Evolutionary conservation across 2,888 invertebrate species (phyloP), one percentile per base, ranked within the genome.

Genomic region (Choreutis nemorana): DNA sequence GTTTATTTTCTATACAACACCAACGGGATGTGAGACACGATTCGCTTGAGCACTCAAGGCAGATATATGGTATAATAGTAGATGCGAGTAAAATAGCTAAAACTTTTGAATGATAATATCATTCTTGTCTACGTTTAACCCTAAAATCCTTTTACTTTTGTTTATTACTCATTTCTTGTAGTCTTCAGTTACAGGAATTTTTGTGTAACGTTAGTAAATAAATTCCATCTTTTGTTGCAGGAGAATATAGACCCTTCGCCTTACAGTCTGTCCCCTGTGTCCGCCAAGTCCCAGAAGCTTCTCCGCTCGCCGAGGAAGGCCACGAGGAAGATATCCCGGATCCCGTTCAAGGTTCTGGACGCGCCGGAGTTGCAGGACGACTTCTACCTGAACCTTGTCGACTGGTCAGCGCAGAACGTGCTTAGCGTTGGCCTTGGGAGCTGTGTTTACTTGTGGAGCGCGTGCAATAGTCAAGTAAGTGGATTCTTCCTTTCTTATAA

Each of bases 351-450:
- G 81, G 87, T 97, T 18, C 80, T 97, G 27, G 97, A 97, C 59
- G 97, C 97, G 2, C 97, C 97, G 3, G 97, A 97, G 68, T 75
- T 97, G 32, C 95, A 98, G 75, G 99, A 99, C 72, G 99, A 99
- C 77, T 99, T 99, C 81, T 97, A 97, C 65, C 77, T 99, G 44
- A 99, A 99, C 75, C 84, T 99, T 37, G 98, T 99, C 18, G 99
- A 99, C 67, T 99, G 99, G 99, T 97, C 97, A 3, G 94, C 97
- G 29, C 96, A 96, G 72, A 99, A 99, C 70, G 95, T 99, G 18
- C 86, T 99, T 35, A 96, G 97, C 60, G 99, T 99, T 2, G 99
- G 98, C 0, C 81, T 99, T 11, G 97, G 97, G 16, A 94, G 94
- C 52, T 97, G 97, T 63, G 99, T 99, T 1, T 99, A 99, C 65